Percentiles rank a stretch among this genome's conserved stretches.
Conservation (phyloP, 2,797 vertebrate genomes). For the Paguma larvata region DNA sequence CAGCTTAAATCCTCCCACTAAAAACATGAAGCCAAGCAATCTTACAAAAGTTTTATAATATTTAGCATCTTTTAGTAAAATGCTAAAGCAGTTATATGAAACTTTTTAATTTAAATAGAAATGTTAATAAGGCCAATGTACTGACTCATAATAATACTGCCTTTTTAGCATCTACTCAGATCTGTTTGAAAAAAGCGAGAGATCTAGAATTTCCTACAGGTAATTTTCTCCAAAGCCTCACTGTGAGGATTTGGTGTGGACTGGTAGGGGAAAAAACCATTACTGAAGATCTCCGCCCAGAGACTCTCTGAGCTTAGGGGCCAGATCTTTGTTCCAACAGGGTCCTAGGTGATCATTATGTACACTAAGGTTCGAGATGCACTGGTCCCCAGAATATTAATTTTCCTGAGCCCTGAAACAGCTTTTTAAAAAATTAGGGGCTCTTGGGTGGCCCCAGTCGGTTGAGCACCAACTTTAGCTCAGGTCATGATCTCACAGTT, state of each 20-base stretch:
- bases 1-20: not conserved
- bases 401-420: not conserved
- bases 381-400: not conserved
- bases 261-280: not conserved
- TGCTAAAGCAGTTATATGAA: not conserved
- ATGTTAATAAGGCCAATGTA: constrained; percentile 41
- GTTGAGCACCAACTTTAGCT: no score
- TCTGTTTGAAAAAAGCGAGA: not conserved
- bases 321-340: not conserved
- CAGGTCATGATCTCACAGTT: no score
- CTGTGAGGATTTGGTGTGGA: not conserved
- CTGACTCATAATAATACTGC: constrained; percentile 32
- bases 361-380: not conserved
- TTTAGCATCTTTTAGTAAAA: not conserved
- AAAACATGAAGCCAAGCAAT: not conserved
- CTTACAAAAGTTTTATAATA: not conserved
- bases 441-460: no score
- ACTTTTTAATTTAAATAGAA: constrained; percentile 51
- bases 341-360: not conserved
- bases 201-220: not conserved
- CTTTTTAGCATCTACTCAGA: not conserved
- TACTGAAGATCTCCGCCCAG: not conserved
- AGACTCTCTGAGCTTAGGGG: not conserved
- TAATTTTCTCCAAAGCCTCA: not conserved
- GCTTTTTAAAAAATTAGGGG: no score